A percentile compares a stretch with the other conserved stretches of the same genome.
Evolutionary conservation across 1,140 invertebrate species (phyloP).

Genomic region (Choristoneura fumiferana): DNA sequence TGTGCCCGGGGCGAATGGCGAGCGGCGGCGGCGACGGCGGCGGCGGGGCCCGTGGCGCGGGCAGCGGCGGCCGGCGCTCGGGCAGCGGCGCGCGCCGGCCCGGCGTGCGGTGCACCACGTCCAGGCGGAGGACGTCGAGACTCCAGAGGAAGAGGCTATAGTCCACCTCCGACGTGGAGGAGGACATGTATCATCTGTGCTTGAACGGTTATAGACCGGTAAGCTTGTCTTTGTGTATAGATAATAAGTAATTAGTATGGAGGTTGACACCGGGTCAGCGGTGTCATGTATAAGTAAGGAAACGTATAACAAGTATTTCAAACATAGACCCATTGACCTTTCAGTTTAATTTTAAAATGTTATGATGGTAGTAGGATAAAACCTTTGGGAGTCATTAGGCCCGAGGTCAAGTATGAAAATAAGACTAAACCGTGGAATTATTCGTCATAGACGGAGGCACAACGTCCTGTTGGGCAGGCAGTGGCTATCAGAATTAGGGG

Average conservation of each 20-base stretch:
- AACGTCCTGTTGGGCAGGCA: slow-evolving; percentile 11
- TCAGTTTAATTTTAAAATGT: not conserved
- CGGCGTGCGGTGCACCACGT: not conserved
- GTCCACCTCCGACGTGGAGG: not conserved
- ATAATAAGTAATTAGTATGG: slow-evolving; percentile 15
- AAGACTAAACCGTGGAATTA: slow-evolving; percentile 1
- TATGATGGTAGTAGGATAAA: slow-evolving; percentile 4
- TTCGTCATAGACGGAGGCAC: slow-evolving; percentile 9
- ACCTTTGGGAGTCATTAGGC: not conserved
- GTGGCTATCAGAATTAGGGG: slow-evolving; percentile 11
- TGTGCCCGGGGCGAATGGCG: not conserved
- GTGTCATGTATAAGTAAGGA: slow-evolving; percentile 14
- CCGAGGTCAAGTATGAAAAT: not conserved
- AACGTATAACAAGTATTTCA: slow-evolving; percentile 4
- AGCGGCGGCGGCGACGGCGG: not conserved
- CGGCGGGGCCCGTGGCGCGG: not conserved
- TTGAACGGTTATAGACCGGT: slow-evolving; percentile 13
- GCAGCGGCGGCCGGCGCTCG: not conserved
- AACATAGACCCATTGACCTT: not conserved
- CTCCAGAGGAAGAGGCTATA: not conserved
- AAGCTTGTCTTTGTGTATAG: slow-evolving; percentile 4
- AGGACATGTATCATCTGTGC: slow-evolving; percentile 2
- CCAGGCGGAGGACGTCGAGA: not conserved
- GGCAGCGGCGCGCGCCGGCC: not conserved
- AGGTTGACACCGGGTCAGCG: slow-evolving; percentile 7